phyloP scores from a whole-genome alignment of 2,797 vertebrate species.

The Thamnophis elegans region DNA sequence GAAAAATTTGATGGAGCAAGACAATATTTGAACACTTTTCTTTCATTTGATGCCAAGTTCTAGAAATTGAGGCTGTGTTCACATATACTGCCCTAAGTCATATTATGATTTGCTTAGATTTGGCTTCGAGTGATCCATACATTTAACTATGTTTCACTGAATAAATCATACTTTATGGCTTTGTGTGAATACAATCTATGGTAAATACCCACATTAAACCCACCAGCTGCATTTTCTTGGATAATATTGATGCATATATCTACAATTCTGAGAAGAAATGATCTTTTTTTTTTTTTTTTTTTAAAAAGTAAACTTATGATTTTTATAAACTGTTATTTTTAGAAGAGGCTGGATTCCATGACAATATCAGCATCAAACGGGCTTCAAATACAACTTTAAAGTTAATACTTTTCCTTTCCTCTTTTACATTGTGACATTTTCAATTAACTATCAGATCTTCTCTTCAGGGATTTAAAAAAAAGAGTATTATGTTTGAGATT shows the following conservation, averaged over 20 bases:
- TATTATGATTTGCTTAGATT: neutral
- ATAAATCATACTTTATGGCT: neutral
- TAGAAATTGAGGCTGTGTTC: neutral
- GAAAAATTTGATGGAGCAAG: neutral
- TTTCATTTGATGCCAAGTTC: neutral
- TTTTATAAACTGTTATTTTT: neutral
- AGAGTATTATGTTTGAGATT: slow-evolving; percentile 14
- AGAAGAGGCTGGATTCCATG: neutral
- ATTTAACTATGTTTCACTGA: neutral
- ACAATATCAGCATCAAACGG: neutral
- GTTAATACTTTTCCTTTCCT: slow-evolving; percentile 42
- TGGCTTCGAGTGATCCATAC: neutral
- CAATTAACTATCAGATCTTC: slow-evolving; percentile 28
- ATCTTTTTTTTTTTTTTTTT: too few relatives aligned
- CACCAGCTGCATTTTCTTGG: neutral
- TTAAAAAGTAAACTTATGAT: neutral
- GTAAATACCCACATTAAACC: neutral
- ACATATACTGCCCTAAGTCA: neutral
- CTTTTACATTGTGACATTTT: slow-evolving; percentile 35
- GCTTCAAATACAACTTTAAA: slow-evolving; percentile 34
- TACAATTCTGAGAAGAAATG: neutral
- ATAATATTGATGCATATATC: neutral
- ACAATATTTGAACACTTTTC: neutral
- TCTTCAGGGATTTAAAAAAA: neutral
- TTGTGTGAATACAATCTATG: neutral